Evolutionary conservation across 2,113 vertebrate species (phyloP).

Genomic region (Sakesphorus luctuosus): DNA sequence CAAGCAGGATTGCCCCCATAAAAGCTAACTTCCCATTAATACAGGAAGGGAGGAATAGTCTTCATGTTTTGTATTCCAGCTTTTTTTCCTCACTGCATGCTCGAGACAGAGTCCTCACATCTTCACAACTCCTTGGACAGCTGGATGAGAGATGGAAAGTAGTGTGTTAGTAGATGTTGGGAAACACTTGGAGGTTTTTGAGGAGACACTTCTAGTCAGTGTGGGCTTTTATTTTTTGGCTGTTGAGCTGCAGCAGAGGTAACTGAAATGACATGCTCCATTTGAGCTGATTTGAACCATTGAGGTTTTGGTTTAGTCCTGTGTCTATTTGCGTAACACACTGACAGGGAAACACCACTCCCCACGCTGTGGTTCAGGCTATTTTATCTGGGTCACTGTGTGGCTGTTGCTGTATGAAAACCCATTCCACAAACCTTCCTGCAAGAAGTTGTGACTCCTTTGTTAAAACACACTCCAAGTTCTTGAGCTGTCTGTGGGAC

Average conservation of each 20-base stretch:
- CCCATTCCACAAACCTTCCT: background rate
- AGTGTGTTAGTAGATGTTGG: background rate
- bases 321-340: background rate
- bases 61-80: background rate
- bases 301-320: background rate
- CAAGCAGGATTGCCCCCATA: background rate
- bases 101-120: background rate
- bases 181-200: background rate
- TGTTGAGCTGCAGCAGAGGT: background rate
- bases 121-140: background rate
- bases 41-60: background rate
- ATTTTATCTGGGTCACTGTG: rapidly evolving
- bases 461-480: background rate
- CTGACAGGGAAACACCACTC: background rate
- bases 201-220: background rate
- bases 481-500: background rate
- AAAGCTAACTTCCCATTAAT: background rate
- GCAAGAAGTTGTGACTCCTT: background rate
- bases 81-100: background rate
- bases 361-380: background rate
- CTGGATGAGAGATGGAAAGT: background rate
- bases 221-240: background rate
- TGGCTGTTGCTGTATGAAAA: background rate
- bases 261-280: background rate
- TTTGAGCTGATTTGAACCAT: background rate